Evolutionary conservation across 2,888 invertebrate genomes (phyloP), one percentile per base, ranked within the genome.

Genomic region (Clivina fossor): DNA sequence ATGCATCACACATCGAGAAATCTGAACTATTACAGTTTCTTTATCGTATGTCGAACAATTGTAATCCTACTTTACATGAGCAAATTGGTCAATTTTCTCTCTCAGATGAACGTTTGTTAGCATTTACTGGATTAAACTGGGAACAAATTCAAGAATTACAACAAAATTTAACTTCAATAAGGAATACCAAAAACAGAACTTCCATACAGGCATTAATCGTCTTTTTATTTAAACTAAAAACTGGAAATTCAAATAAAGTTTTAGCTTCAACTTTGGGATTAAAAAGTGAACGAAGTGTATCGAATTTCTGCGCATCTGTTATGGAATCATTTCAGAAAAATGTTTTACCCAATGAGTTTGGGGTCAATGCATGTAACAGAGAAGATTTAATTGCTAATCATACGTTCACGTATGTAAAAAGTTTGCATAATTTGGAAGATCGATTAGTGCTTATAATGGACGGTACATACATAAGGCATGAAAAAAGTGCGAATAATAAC

Each of bases 401-500:
- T 1, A 7, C 20, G 15, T 1, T 9, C 19, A 2, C 7, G 3
- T 11, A 19, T 2, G 32, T 9, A 2, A 32, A 32, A 19, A n/a
- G 3, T 7, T n/a, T 32, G 4, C 13, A 7, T n/a, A 32, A n/a
- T 32, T n/a, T 11, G 5, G 32, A 32, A 18, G 19, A 58, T 22
- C 44, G 48, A 28, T 43, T 60, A 26, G 20, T 38, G 1, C 1
- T 62, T 4, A 61, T 63, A 35, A 59, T 41, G 37, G 60, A 62
- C 48, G 63, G 61, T 1, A 62, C 62, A 9, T 63, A 62, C 19
- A 26, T 59, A 2, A 38, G 56, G 1, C 62, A 61, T 54, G 30
- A 63, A 43, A 63, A 61, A 57, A 63, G 63, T 57, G 9, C n/a
- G 4, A 63, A 61, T 40, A 61, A 63, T 49, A 47, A 13, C 11